Evolutionary conservation across 2,797 vertebrate species (phyloP).

Genomic region (Acipenser oxyrinchus): DNA sequence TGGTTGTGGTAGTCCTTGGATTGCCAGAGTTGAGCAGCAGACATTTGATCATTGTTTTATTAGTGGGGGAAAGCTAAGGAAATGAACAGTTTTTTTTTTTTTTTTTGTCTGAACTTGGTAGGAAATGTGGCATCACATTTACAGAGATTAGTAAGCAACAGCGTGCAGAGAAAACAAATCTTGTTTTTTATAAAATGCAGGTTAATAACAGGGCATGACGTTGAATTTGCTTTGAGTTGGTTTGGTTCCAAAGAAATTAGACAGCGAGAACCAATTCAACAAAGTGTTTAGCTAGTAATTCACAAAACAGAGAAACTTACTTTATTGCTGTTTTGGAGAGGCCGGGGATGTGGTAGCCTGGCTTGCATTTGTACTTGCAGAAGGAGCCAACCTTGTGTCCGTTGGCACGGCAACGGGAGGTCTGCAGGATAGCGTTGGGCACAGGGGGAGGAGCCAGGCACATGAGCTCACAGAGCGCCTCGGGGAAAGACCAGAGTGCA

Average conservation of each 20-base stretch:
- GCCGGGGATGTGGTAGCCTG: slow-evolving; percentile 86
- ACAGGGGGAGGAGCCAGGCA: slow-evolving; percentile 79
- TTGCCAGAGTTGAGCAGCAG: too few relatives aligned
- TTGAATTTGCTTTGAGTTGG: too few relatives aligned
- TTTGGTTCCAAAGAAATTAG: too few relatives aligned
- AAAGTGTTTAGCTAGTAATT: too few relatives aligned
- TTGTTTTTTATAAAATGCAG: too few relatives aligned
- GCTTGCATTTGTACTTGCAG: slow-evolving; percentile 96
- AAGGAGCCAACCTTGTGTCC: slow-evolving; percentile 91
- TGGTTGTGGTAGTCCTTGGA: not conserved
- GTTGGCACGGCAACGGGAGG: slow-evolving; percentile 74
- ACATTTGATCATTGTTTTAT: not conserved
- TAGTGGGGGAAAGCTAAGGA: not conserved
- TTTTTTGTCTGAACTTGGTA: not conserved
- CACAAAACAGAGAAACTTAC: slow-evolving; percentile 41
- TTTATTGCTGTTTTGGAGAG: slow-evolving; percentile 52
- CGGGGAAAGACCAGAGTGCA: slow-evolving; percentile 95
- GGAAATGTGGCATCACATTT: not conserved
- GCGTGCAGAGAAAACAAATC: too few relatives aligned
- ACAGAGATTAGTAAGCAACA: too few relatives aligned
- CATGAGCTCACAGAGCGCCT: slow-evolving; percentile 88
- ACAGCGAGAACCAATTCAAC: too few relatives aligned
- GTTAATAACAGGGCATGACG: too few relatives aligned
- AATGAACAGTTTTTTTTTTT: not conserved
- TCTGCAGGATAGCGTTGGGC: slow-evolving; percentile 83